Base-by-base conservation (phyloP, 2,888 invertebrate species). In the Incurvaria masculella region DNA sequence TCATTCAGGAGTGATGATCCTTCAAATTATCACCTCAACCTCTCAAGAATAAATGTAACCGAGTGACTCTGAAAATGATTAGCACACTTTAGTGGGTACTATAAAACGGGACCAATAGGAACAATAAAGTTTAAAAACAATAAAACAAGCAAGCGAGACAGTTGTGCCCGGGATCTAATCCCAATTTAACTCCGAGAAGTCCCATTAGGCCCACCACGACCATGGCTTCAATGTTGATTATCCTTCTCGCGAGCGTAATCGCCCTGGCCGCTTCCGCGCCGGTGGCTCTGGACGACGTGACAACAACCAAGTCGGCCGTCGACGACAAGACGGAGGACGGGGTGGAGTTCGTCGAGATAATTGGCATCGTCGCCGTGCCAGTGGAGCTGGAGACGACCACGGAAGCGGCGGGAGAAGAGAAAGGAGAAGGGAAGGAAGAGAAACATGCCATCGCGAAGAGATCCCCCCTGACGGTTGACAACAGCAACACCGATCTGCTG, bases 401-500 rank as follows among this genome's bases (percentile, higher is more conserved):
- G 39, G 53, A 59, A 47, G 59, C 56, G 23, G 51, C 60, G 27
- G 60, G 61, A 42, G 55, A 38, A 14, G 44, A 47, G 16, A 48
- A 52, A 10, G 47, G 45, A 41, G 61, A 59, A 46, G 50, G 57
- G 14, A 56, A 56, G 3, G 45, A 40, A 3, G 16, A n/a, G 14
- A 39, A 39, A 39, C 76, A 76, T 46, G 63, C 65, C 49, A 58
- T 75, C 14, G 64, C 56, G 26, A 76, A 67, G 58, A 65, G 78
- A 47, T 72, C 72, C 11, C 61, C 63, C 2, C 53, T 72, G 1
- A 62, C 67, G 38, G 70, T 66, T 46, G 73, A 73, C 47, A 69
- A 68, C 49, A 66, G 66, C 1, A 67, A 63, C 53, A 68, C 67
- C 49, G 75, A 74, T 48, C 57, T 78, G 19, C 53, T 76, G 43